phyloP scores from a whole-genome alignment of 2,888 invertebrate genomes.

The Drosophila pseudotakahashii region DNA sequence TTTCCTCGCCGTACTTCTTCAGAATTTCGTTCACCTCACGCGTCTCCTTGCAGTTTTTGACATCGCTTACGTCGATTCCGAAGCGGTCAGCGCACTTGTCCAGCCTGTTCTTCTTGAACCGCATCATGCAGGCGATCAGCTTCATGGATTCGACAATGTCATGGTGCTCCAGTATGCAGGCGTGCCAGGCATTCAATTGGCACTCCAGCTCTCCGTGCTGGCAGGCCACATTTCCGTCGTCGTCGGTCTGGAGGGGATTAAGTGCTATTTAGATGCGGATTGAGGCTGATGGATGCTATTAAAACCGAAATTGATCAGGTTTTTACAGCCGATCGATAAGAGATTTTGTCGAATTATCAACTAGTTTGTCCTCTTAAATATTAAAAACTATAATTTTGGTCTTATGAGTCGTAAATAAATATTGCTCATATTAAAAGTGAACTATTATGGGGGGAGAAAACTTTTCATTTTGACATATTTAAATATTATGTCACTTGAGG shows the following conservation, averaged over 20 bases:
- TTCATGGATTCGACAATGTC: conserved; percentile 63
- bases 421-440: too few relatives aligned
- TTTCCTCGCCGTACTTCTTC: conserved; percentile 72
- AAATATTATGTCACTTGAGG: too few relatives aligned
- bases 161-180: conserved; percentile 81
- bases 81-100: conserved; percentile 65
- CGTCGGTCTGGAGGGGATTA: conserved; percentile 25
- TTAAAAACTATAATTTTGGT: background rate
- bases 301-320: background rate
- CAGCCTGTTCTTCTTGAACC: conserved; percentile 52
- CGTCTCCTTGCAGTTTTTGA: conserved; percentile 66
- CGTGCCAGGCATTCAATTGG: conserved; percentile 82
- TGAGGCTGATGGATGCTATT: background rate
- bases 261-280: background rate
- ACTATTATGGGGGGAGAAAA: too few relatives aligned
- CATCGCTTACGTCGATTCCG: conserved; percentile 68
- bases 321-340: too few relatives aligned
- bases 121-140: conserved; percentile 81
- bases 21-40: conserved; percentile 74
- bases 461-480: too few relatives aligned
- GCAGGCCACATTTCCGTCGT: conserved; percentile 60
- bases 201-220: conserved; percentile 82
- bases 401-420: background rate
- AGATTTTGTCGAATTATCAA: background rate
- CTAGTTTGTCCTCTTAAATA: background rate